Evolutionary conservation across 92 coral and sea anemone species (phyloP).

Genomic region (Phymanthus crucifer): DNA sequence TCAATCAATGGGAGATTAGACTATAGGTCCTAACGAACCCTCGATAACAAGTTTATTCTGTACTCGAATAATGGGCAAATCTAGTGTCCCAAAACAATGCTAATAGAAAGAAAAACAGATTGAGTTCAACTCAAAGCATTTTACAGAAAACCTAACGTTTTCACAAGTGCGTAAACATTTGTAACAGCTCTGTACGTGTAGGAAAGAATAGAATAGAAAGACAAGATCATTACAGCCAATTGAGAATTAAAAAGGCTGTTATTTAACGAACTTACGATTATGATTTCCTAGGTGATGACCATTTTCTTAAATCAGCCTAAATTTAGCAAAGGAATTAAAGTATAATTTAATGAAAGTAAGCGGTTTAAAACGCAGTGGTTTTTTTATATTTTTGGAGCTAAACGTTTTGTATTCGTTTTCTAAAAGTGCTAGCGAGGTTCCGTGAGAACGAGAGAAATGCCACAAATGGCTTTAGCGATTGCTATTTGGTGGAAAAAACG

Average conservation of each 20-base stretch:
- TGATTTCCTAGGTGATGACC: background rate
- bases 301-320: conserved; percentile 8
- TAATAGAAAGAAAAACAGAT: background rate
- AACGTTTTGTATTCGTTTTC: background rate
- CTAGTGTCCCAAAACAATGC: conserved; percentile 17
- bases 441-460: background rate
- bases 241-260: conserved; percentile 13
- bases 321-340: background rate
- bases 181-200: conserved; percentile 9
- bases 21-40: conserved; percentile 16
- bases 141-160: background rate
- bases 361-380: background rate
- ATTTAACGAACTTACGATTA: conserved; percentile 9
- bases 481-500: background rate
- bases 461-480: background rate
- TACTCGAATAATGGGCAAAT: conserved; percentile 8
- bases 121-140: conserved; percentile 14
- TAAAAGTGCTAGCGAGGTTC: background rate
- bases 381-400: background rate
- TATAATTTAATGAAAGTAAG: background rate
- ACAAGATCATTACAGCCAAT: conserved; percentile 14
- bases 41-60: background rate
- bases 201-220: conserved; percentile 5
- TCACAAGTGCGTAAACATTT: conserved; percentile 34
- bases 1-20: conserved; percentile 3